Conservation (phyloP, 2,888 invertebrate species). For the Plebejus anna region DNA sequence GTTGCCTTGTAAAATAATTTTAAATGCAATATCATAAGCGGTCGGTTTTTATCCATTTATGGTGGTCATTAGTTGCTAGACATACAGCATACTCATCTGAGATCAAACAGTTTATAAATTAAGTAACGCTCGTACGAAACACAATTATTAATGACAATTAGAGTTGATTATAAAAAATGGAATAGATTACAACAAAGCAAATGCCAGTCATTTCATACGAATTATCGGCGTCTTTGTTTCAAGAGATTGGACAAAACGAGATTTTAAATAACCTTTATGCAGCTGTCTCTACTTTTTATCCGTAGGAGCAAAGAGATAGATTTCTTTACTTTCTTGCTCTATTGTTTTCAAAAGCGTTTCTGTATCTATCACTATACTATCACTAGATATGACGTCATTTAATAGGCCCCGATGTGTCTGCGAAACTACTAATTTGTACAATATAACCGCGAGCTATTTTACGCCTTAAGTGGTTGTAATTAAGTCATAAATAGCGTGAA, state of each 20-base stretch:
- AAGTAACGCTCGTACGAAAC: constrained; percentile 45
- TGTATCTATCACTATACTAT: too few relatives aligned
- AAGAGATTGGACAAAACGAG: constrained; percentile 66
- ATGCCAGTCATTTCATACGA: constrained; percentile 78
- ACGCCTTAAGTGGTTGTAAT: constrained; percentile 32
- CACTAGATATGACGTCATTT: constrained; percentile 32
- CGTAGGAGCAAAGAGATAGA: neutral
- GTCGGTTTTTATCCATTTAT: constrained; percentile 42
- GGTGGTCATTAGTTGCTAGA: constrained; percentile 49
- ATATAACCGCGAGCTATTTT: constrained; percentile 24
- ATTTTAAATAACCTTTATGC: constrained; percentile 41
- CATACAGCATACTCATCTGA: constrained; percentile 35
- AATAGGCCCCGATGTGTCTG: constrained; percentile 37
- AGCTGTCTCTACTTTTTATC: neutral
- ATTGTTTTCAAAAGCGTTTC: neutral
- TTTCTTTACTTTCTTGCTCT: neutral
- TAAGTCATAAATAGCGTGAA: constrained; percentile 27
- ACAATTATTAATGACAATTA: constrained; percentile 72
- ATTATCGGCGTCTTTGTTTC: constrained; percentile 72
- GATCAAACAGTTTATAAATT: constrained; percentile 48
- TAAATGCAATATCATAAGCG: constrained; percentile 31
- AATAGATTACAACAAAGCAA: constrained; percentile 63
- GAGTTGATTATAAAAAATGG: constrained; percentile 59
- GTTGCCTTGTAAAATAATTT: constrained; percentile 35
- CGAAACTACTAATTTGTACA: constrained; percentile 18